phyloP scores from a whole-genome alignment of 92 coral and sea anemone species.

The Epizoanthus fatuus region DNA sequence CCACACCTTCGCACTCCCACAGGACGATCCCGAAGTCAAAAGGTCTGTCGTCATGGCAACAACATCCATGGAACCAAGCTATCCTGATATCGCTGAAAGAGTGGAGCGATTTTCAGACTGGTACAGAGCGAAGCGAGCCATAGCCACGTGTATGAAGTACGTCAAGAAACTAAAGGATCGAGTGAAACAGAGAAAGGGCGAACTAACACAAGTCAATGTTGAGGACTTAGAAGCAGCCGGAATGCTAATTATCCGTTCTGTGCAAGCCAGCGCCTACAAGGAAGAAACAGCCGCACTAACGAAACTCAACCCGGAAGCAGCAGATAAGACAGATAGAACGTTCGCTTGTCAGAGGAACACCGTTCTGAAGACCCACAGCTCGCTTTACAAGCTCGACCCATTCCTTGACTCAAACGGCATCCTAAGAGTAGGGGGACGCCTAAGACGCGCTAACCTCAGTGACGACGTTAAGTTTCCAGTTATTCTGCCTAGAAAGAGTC shows the following conservation, averaged over 20 bases:
- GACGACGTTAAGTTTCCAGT: slow-evolving; percentile 52
- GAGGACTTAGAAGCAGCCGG: slow-evolving; percentile 29
- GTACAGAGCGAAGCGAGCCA: slow-evolving; percentile 64
- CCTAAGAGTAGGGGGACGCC: slow-evolving; percentile 74
- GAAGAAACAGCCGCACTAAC: slow-evolving; percentile 27
- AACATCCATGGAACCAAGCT: background rate
- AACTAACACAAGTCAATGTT: slow-evolving; percentile 14
- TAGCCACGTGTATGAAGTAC: slow-evolving; percentile 51
- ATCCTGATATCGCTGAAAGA: slow-evolving; percentile 31
- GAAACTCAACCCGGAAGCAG: background rate
- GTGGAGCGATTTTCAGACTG: slow-evolving; percentile 65
- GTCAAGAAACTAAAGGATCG: slow-evolving; percentile 37
- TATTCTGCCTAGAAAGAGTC: slow-evolving; percentile 55
- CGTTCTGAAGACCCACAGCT: slow-evolving; percentile 32
- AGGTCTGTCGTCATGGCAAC: slow-evolving; percentile 41
- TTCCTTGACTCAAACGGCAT: slow-evolving; percentile 49
- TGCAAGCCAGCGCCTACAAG: slow-evolving; percentile 27
- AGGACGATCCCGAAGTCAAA: slow-evolving; percentile 68
- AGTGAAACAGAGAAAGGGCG: background rate
- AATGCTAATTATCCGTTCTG: slow-evolving; percentile 30
- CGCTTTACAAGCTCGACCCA: slow-evolving; percentile 60
- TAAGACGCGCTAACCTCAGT: slow-evolving; percentile 37
- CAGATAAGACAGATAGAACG: background rate
- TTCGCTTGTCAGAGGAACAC: background rate
- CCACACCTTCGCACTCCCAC: slow-evolving; percentile 12